Evolutionary conservation across 2,888 invertebrate species (phyloP).

Genomic region (Cantharis flavilabris): DNA sequence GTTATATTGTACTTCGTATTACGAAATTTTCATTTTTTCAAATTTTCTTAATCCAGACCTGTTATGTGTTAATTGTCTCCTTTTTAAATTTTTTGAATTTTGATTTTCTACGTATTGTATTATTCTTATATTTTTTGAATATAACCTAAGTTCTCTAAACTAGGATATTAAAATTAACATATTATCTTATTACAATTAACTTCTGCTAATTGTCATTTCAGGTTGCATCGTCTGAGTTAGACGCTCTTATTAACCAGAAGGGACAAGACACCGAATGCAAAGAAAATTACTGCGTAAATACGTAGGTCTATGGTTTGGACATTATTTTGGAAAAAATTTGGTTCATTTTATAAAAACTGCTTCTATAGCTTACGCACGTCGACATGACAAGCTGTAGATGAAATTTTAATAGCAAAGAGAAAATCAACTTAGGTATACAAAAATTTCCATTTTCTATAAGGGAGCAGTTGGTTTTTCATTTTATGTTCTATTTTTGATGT

Average conservation of each 20-base stretch:
- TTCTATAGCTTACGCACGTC: neutral
- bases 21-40: too few relatives aligned
- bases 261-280: constrained; percentile 24
- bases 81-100: too few relatives aligned
- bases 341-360: neutral
- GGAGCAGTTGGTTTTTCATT: neutral
- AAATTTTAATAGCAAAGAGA: neutral
- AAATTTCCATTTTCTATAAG: neutral
- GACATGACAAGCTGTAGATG: neutral
- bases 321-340: neutral
- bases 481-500: too few relatives aligned
- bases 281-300: constrained; percentile 22
- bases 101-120: too few relatives aligned
- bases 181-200: constrained; percentile 6
- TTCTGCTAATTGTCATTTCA: constrained; percentile 38
- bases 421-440: neutral
- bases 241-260: constrained; percentile 59
- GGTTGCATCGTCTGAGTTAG: constrained; percentile 63
- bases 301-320: constrained; percentile 14
- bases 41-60: too few relatives aligned
- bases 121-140: too few relatives aligned
- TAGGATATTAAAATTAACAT: neutral
- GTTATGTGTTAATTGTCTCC: too few relatives aligned
- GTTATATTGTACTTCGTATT: too few relatives aligned
- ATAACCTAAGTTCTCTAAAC: neutral